These are phyloP conservation scores for Aurelia coerulea DNA, from an alignment of 30 jellyfish, hydroid and myxozoan genomes.

Conservation along the genomic window DNA sequence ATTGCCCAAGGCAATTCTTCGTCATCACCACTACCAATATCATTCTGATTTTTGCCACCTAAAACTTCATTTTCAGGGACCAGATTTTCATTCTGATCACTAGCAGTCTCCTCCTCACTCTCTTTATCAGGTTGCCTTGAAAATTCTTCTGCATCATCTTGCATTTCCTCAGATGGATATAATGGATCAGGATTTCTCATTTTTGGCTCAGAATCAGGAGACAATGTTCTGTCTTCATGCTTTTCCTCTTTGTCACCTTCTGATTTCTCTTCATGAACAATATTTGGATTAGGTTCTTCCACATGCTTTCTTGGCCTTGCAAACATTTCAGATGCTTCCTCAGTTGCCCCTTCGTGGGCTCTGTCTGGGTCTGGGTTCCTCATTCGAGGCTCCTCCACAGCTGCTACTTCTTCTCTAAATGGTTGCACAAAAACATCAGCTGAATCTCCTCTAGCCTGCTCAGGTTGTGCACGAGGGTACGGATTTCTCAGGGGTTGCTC, in stretches of 20 bases:
- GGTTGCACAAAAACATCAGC: no score
- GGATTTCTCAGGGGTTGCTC: not conserved
- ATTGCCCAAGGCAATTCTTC: slow-evolving; percentile 96
- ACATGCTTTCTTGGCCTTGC: not conserved
- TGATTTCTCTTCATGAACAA: slow-evolving; percentile 33
- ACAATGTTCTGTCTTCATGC: not conserved
- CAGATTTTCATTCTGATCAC: slow-evolving; percentile 24
- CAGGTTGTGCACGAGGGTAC: slow-evolving; percentile 7
- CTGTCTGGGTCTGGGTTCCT: slow-evolving; percentile 6
- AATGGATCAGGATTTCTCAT: slow-evolving; percentile 2
- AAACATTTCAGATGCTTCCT: not conserved
- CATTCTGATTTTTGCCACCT: slow-evolving; percentile 22
- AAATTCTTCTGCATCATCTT: not conserved
- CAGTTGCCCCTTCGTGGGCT: slow-evolving; percentile 3
- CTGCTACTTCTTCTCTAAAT: not conserved
- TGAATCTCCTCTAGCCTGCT: not conserved
- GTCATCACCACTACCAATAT: slow-evolving; percentile 36
- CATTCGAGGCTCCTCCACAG: not conserved
- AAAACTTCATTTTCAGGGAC: slow-evolving; percentile 15
- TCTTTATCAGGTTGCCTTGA: not conserved
- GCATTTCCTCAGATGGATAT: not conserved
- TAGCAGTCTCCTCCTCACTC: not conserved
- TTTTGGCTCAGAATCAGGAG: no score
- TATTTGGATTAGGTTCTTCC: not conserved
- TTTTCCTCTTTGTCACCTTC: slow-evolving; percentile 1